phyloP scores from a whole-genome alignment of 2,888 invertebrate genomes.

The Yponomeuta evonymella region DNA sequence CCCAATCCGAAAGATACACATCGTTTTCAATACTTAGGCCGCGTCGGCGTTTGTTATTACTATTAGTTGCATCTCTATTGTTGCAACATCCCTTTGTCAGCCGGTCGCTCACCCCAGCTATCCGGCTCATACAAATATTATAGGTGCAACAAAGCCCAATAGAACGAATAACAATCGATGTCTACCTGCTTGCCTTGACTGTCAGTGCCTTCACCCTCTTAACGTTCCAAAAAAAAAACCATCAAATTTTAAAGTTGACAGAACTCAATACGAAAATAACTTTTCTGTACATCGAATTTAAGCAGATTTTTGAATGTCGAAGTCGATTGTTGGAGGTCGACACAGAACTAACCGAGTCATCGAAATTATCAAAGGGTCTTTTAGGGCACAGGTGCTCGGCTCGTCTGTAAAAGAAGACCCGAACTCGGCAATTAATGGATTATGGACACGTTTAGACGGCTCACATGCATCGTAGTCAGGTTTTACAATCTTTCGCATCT shows the following conservation, averaged over 20 bases:
- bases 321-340: constrained; percentile 25
- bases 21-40: no score
- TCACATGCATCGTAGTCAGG: no score
- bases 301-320: constrained; percentile 24
- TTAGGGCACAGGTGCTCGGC: constrained; percentile 59
- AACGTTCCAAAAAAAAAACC: constrained; percentile 44
- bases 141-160: constrained; percentile 24
- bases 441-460: constrained; percentile 26
- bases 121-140: constrained; percentile 12
- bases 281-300: fast-evolving
- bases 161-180: constrained; percentile 57
- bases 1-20: no score
- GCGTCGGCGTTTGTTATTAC: no score
- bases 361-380: constrained; percentile 50
- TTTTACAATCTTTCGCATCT: no score
- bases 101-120: constrained; percentile 7
- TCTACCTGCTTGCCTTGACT: constrained; percentile 57
- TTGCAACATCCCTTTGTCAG: constrained; percentile 7
- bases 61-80: no score
- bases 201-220: constrained; percentile 57
- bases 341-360: constrained; percentile 60
- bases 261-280: not conserved
- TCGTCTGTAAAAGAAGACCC: constrained; percentile 34
- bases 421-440: constrained; percentile 64
- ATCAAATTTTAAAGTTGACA: constrained; percentile 29